Evolutionary conservation across 2,888 invertebrate genomes (phyloP).

Genomic region (Lamellibrachia satsuma): DNA sequence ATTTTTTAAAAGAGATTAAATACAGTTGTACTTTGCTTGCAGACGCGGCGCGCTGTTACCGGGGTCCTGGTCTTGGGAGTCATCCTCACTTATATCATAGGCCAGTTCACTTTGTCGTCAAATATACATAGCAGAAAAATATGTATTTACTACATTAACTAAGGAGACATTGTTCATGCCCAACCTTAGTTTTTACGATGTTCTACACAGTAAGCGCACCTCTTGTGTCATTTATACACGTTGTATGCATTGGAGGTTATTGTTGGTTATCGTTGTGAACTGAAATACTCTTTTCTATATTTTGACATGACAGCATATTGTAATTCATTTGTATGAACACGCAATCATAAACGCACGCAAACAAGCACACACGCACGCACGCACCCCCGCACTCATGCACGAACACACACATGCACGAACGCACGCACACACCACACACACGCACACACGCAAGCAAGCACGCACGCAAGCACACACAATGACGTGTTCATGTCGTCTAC

Average conservation of each 20-base stretch:
- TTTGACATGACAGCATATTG: no score
- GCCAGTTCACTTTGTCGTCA: not conserved
- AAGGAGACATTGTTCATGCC: not conserved
- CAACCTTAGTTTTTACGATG: not conserved
- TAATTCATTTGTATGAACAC: not conserved
- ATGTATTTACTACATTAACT: not conserved
- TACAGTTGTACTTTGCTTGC: not conserved
- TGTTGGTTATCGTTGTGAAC: no score
- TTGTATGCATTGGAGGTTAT: no score
- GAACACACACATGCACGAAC: not conserved
- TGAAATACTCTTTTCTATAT: no score
- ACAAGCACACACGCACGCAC: not conserved
- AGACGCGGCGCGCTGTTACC: not conserved
- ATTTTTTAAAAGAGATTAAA: not conserved
- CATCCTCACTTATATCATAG: not conserved
- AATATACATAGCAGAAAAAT: not conserved
- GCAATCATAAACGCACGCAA: not conserved
- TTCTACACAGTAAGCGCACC: no score
- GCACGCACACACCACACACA: no score
- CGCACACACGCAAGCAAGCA: no score
- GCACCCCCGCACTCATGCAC: not conserved
- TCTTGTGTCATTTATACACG: no score
- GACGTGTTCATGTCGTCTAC: not conserved
- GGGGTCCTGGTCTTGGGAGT: not conserved
- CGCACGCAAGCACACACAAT: not conserved